phyloP scores from a whole-genome alignment of 2,797 vertebrate genomes.

The Potorous gilbertii region DNA sequence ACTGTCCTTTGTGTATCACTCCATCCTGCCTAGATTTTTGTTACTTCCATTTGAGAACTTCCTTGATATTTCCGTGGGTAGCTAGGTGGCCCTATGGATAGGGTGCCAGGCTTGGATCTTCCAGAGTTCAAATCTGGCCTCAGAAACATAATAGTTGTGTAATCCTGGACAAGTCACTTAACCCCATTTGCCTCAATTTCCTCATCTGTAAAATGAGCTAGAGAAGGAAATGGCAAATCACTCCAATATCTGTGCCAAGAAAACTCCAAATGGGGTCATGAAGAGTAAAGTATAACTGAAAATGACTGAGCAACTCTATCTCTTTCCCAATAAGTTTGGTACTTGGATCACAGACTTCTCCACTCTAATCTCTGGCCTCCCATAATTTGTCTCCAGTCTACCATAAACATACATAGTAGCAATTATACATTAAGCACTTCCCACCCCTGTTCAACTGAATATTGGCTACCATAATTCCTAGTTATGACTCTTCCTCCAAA shows the following conservation, averaged over 20 bases:
- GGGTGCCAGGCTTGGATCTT: background rate
- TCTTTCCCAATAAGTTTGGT: background rate
- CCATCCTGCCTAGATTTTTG: background rate
- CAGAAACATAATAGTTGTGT: background rate
- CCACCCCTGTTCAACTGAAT: background rate
- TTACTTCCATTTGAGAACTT: background rate
- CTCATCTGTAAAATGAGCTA: background rate
- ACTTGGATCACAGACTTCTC: background rate
- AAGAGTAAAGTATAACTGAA: background rate
- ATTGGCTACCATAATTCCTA: background rate
- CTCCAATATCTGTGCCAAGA: background rate
- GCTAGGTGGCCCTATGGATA: too few species aligned
- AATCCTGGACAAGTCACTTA: background rate
- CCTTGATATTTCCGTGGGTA: too few species aligned
- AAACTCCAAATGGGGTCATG: background rate
- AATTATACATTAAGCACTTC: background rate
- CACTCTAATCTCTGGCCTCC: background rate
- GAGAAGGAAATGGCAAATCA: background rate
- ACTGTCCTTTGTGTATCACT: background rate
- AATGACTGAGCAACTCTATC: background rate
- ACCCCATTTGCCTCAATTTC: background rate
- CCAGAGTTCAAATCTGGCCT: background rate
- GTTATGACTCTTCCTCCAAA: background rate
- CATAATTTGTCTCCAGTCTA: background rate
- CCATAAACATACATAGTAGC: background rate